Conservation (phyloP, 2,888 invertebrate species). For the Hydraecia micacea region DNA sequence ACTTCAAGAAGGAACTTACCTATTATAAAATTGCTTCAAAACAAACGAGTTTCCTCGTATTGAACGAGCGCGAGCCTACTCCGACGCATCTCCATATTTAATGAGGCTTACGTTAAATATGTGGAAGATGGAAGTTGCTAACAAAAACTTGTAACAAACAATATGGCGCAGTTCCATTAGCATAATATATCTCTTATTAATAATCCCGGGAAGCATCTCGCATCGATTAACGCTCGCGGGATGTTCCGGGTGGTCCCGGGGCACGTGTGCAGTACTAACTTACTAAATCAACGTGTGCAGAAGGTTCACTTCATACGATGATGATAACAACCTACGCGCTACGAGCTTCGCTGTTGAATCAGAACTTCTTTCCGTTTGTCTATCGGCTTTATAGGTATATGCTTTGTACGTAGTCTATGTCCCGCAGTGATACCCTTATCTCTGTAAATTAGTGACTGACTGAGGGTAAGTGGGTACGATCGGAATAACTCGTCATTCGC, state of each 20-base stretch:
- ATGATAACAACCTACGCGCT: background rate
- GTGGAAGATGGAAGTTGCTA: constrained; percentile 47
- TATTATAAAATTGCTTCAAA: background rate
- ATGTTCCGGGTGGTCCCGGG: constrained; percentile 41
- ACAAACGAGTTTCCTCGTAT: constrained; percentile 12
- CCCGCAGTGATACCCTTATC: background rate
- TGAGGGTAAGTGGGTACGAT: background rate
- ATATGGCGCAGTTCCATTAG: constrained; percentile 60
- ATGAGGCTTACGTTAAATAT: constrained; percentile 55
- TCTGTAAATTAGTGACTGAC: background rate
- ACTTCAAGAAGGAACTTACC: background rate
- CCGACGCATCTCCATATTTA: constrained; percentile 50
- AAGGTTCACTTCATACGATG: constrained; percentile 28
- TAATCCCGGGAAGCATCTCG: constrained; percentile 55
- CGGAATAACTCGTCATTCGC: background rate
- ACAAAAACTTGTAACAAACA: constrained; percentile 66
- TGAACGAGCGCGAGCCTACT: constrained; percentile 8
- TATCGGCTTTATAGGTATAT: background rate
- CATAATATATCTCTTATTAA: constrained; percentile 67
- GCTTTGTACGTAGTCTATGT: background rate
- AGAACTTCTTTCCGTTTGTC: background rate
- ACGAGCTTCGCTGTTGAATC: background rate
- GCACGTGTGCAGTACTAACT: constrained; percentile 29
- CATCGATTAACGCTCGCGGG: constrained; percentile 59
- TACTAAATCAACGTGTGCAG: background rate